Conservation (phyloP, 2,113 vertebrate species). For the Cairina moschata region DNA sequence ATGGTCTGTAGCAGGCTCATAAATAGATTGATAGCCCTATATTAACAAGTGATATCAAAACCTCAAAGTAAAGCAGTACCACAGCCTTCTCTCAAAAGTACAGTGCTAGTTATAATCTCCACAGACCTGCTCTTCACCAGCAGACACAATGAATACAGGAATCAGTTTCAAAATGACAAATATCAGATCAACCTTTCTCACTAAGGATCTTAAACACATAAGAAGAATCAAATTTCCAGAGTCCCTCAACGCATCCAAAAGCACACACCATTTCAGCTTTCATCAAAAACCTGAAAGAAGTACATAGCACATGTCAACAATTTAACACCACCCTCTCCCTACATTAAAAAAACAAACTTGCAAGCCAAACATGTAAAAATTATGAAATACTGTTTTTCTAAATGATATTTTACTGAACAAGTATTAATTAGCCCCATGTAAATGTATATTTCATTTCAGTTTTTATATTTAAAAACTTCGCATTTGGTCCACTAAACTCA, state of each 20-base stretch:
- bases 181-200: neutral
- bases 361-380: neutral
- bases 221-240: neutral
- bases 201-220: neutral
- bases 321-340: neutral
- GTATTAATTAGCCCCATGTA: neutral
- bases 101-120: neutral
- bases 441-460: neutral
- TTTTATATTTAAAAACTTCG: neutral
- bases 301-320: neutral
- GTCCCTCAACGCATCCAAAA: neutral
- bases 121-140: neutral
- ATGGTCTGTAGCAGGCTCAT: conserved; percentile 56
- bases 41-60: neutral
- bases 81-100: neutral
- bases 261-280: neutral
- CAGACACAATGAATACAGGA: neutral
- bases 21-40: conserved; percentile 59
- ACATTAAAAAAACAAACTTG: neutral
- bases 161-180: neutral
- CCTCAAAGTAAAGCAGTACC: neutral
- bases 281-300: neutral
- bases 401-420: neutral
- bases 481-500: neutral
- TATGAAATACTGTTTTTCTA: neutral